Evolutionary conservation across 2,113 vertebrate genomes (phyloP), one percentile per base, ranked within the genome.

Genomic region (Triplophysa rosa): DNA sequence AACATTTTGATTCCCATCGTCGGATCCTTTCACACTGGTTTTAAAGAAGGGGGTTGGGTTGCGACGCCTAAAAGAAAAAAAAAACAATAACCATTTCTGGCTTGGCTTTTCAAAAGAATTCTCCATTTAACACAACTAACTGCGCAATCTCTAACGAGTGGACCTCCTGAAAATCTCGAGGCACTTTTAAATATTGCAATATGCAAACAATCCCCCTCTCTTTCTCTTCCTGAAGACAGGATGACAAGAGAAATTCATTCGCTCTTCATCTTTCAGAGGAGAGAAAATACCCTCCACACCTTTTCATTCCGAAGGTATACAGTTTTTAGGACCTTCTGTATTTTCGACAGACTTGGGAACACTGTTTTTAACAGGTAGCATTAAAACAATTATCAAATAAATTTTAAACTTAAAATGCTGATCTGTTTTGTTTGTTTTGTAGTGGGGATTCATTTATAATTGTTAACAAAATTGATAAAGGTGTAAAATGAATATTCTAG

Each of bases 1-100:
- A 84, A 87, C 85, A 86, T 87, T 92, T 91, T 90, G 90, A 91
- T 88, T 92, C 89, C 91, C 92, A 93, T 93, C 91, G 89, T 90
- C 91, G 88, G 90, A 90, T 92, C 93, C 86, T 91, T 83, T 87
- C 89, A 86, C 88, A 91, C 81, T 90, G 87, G 80, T 84, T 80
- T 89, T 89, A 86, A 88, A 88, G 84, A 86, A 64, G 66, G 80
- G 90, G 88, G 87, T 85, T 87, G 87, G 89, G 82, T 75, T 83
- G 81, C 87, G 84, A 88, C 87, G 90, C 89, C 91, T 92, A 90
- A 82, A 90, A 90, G 83, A 86, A 91, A 91, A 85, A 88, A 89
- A 88, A 90, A 87, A 90, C 89, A 89, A 80, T 84, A 85, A 81
- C 85, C 62, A 83, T 70, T 87, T 87, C 86, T 86, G 64, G 87